A percentile compares a stretch with the other conserved stretches of the same genome.
These are phyloP conservation scores for Oreonectes daqikongensis DNA, from an alignment of 2,797 vertebrate genomes.

Conservation along the genomic window DNA sequence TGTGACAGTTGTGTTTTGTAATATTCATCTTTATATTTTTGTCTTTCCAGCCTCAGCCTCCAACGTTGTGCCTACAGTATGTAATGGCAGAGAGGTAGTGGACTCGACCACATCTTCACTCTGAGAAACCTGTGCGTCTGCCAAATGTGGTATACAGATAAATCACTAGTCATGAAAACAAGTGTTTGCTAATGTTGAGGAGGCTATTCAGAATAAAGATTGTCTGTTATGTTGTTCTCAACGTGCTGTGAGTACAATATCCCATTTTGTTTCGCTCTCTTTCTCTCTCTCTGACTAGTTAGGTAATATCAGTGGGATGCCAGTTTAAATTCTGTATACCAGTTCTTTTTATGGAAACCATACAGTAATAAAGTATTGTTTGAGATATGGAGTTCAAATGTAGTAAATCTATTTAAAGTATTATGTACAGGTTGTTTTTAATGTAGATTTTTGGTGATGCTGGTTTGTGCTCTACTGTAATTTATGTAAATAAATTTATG, in stretches of 20 bases:
- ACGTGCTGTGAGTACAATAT: conserved; percentile 78
- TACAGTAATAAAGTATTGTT: conserved; percentile 60
- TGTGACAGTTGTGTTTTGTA: background rate
- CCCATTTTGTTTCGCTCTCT: conserved; percentile 60
- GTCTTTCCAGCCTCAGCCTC: conserved; percentile 75
- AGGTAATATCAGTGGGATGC: conserved; percentile 60
- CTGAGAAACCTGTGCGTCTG: conserved; percentile 73
- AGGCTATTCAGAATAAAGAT: conserved; percentile 69
- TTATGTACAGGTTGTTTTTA: conserved; percentile 75
- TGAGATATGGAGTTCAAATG: conserved; percentile 67
- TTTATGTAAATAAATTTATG: conserved; percentile 82
- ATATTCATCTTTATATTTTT: background rate
- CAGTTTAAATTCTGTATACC: conserved; percentile 66
- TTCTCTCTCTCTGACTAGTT: conserved; percentile 59
- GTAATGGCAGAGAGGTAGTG: conserved; percentile 86
- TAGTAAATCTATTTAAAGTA: conserved; percentile 74
- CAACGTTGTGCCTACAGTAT: conserved; percentile 83
- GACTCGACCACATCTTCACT: conserved; percentile 88
- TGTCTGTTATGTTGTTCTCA: conserved; percentile 72
- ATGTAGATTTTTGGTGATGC: conserved; percentile 72
- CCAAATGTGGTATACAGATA: conserved; percentile 74
- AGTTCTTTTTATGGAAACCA: conserved; percentile 65
- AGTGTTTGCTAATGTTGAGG: conserved; percentile 73
- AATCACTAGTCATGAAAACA: conserved; percentile 71
- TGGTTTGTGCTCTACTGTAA: conserved; percentile 80